Percentiles rank a stretch among this genome's conserved stretches.
phyloP scores from a whole-genome alignment of 2,113 vertebrate species.

The Bos javanicus region DNA sequence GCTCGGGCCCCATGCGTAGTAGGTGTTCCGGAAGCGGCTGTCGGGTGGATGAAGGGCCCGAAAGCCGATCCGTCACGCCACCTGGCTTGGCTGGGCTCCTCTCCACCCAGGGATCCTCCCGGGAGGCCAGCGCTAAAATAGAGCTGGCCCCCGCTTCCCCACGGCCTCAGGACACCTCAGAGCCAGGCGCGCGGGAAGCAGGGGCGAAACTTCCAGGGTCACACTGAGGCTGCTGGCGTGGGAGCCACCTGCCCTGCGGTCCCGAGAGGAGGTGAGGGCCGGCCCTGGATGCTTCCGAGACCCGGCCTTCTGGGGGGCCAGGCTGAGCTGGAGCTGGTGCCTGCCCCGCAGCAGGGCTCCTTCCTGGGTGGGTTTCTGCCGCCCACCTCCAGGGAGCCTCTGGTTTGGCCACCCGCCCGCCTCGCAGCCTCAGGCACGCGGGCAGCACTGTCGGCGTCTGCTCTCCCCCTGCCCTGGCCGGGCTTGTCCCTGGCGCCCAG shows the following conservation, averaged over 20 bases:
- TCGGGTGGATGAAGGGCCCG: conserved; percentile 34
- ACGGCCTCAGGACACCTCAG: conserved; percentile 64
- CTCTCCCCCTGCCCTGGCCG: background rate
- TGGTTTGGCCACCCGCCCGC: background rate
- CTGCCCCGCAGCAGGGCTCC: background rate
- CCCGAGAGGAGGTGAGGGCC: background rate
- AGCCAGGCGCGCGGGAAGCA: conserved; percentile 58
- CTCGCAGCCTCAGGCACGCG: background rate
- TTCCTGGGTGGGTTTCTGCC: background rate
- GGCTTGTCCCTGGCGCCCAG: too few relatives aligned
- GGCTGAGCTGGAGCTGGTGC: background rate
- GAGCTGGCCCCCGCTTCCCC: conserved; percentile 70
- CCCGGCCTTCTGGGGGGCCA: accelerated
- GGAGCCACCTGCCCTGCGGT: background rate
- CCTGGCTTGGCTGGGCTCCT: conserved; percentile 44
- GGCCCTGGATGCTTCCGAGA: background rate
- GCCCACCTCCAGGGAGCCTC: background rate
- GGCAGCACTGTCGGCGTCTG: background rate
- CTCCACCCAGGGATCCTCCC: conserved; percentile 21
- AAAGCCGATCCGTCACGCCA: conserved; percentile 63
- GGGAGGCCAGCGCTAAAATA: conserved; percentile 55
- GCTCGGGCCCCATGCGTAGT: background rate
- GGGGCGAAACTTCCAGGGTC: conserved; percentile 49
- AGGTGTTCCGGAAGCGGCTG: conserved; percentile 71
- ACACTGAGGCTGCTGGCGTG: conserved; percentile 47